Base-by-base conservation (phyloP, 2,797 vertebrate species). In the Percopsis omiscomaycus region DNA sequence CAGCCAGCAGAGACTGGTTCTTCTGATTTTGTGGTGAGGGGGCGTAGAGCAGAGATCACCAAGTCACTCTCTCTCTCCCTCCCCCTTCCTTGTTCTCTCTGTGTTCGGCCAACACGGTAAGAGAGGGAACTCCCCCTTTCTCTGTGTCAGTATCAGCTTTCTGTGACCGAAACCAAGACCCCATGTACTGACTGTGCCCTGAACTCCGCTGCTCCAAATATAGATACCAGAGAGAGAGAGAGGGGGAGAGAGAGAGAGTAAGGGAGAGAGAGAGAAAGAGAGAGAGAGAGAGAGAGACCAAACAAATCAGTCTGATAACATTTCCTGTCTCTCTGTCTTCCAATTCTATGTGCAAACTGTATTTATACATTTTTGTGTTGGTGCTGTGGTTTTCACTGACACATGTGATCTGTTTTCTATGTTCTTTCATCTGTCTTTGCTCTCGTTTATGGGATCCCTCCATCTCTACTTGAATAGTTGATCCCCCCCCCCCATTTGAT, bases 61-160 rank as follows among this genome's bases (percentile, higher is more conserved):
- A 66, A 8, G 32, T 64, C 62, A 42, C 14, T 59, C 58, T 55
- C 46, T 30, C 42, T 29, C 50, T 37, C 51, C 48, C 58, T 14
- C 58, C 10, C 29, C n/a, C 47, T 13, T 56, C 10, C 30, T 60
- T 28, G 22, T 28, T 52, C 45, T 51, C 53, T 63, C 42, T 47
- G n/a, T 16, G 27, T 48, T 9, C 50, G 55, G 27, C 64, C 54
- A n/a, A 14, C 29, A 1, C 14, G 30, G 55, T 66, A 29, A 68
- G 64, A 59, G 27, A 57, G 69, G 62, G 46, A 60, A 74, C 73
- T 66, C 74, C 74, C 63, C 62, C 73, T 68, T 77, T 80, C 74
- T 61, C 77, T 69, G 59, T 63, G 49, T 13, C 4, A 56, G 76
- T 81, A 84, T 89, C 84, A 71, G 37, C 60, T 90, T 89, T 88